Conservation (phyloP, 2,888 invertebrate species). For the Eupithecia centaureata region DNA sequence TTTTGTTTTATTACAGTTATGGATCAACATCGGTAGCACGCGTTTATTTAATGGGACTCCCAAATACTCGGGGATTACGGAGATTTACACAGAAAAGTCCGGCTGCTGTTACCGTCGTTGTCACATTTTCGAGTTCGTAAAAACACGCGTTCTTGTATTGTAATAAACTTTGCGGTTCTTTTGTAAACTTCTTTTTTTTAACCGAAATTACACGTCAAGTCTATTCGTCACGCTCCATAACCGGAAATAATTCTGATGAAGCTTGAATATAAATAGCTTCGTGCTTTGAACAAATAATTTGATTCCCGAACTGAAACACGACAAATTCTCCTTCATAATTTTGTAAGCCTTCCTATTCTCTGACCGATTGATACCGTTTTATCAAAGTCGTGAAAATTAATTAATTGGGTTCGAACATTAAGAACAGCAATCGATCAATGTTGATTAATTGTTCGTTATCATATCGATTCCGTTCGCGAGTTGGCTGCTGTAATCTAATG, state of each 20-base stretch:
- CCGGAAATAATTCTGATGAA: constrained; percentile 34
- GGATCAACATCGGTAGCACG: constrained; percentile 71
- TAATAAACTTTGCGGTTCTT: constrained; percentile 24
- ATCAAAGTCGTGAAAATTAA: constrained; percentile 40
- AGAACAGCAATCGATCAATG: constrained; percentile 54
- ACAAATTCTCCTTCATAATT: constrained; percentile 20
- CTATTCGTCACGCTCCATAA: constrained; percentile 37
- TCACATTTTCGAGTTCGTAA: constrained; percentile 20
- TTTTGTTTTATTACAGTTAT: constrained; percentile 74
- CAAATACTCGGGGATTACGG: constrained; percentile 54
- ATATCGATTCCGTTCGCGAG: constrained; percentile 39
- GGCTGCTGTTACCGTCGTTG: constrained; percentile 25
- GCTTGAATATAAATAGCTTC: constrained; percentile 35
- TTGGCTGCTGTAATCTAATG: constrained; percentile 42
- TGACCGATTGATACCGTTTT: constrained; percentile 27
- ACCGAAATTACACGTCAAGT: constrained; percentile 27
- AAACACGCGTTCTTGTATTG: constrained; percentile 16
- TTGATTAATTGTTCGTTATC: constrained; percentile 60
- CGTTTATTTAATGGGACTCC: constrained; percentile 67
- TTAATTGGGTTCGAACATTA: constrained; percentile 42
- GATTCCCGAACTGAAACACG: constrained; percentile 3
- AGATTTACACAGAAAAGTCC: constrained; percentile 46
- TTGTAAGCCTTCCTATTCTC: constrained; percentile 30
- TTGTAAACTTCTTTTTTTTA: constrained; percentile 23
- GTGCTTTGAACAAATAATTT: constrained; percentile 18